Evolutionary conservation across 2,797 vertebrate species (phyloP).

Genomic region (Cryptoprocta ferox): DNA sequence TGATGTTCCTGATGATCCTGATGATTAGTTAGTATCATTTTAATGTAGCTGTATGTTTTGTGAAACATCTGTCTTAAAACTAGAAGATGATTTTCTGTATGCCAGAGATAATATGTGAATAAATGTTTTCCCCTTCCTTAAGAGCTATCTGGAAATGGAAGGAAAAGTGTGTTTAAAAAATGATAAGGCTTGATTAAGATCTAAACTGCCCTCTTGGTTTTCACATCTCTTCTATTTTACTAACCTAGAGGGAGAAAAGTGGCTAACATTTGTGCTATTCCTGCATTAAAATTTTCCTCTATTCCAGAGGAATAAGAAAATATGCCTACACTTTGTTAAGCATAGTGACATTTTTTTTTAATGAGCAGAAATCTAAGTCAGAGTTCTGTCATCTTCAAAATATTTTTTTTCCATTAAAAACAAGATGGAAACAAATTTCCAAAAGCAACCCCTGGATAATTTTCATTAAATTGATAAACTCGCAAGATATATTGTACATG

Average conservation of each 20-base stretch:
- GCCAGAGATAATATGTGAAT: background rate
- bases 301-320: conserved; percentile 48
- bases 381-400: conserved; percentile 48
- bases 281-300: conserved; percentile 25
- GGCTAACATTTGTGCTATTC: background rate
- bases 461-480: conserved; percentile 53
- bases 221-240: conserved; percentile 25
- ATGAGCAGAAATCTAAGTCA: conserved; percentile 64
- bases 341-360: conserved; percentile 42
- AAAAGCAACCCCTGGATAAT: conserved; percentile 30
- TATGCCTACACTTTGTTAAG: background rate
- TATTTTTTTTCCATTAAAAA: conserved; percentile 57
- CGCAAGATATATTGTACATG: background rate
- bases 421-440: conserved; percentile 49
- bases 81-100: background rate
- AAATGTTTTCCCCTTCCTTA: conserved; percentile 31
- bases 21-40: conserved; percentile 7
- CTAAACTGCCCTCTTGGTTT: background rate
- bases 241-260: background rate
- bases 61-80: conserved; percentile 47
- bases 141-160: background rate
- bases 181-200: conserved; percentile 11
- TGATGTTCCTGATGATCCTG: too few species aligned
- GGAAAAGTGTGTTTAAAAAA: background rate
- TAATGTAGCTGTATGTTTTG: background rate